Evolutionary conservation across 2,888 invertebrate species (phyloP).

Genomic region (Escarpia spicata): DNA sequence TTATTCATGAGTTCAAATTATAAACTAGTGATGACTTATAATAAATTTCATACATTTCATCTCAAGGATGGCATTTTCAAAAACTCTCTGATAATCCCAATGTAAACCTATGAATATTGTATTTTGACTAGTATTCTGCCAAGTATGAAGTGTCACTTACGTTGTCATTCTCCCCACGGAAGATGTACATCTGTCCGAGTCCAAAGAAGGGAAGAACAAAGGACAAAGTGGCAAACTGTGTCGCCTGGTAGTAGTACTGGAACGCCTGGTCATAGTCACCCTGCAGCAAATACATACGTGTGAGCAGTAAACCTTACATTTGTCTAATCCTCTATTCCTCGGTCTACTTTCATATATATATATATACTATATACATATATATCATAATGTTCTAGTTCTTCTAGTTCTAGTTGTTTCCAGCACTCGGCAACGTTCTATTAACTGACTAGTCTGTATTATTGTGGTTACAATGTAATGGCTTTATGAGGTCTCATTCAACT

Average conservation of each 20-base stretch:
- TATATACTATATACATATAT: no score
- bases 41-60: no score
- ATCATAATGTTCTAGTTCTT: no score
- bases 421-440: no score
- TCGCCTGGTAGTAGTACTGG: conserved; percentile 95
- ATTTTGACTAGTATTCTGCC: background rate
- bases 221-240: conserved; percentile 93
- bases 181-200: conserved; percentile 98
- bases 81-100: background rate
- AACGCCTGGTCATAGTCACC: conserved; percentile 84
- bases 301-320: background rate
- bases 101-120: background rate
- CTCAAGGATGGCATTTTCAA: background rate
- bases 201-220: conserved; percentile 98
- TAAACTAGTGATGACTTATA: no score
- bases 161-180: conserved; percentile 89
- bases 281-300: conserved; percentile 44
- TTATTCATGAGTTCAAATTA: no score
- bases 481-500: no score
- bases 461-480: no score
- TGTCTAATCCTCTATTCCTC: no score
- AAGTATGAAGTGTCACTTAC: conserved; percentile 54
- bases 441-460: no score
- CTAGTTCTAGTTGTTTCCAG: no score
- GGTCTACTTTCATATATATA: no score